Evolutionary conservation across 1,140 invertebrate genomes (phyloP), one percentile per base, ranked within the genome.

Genomic region (Danaus melanippus): DNA sequence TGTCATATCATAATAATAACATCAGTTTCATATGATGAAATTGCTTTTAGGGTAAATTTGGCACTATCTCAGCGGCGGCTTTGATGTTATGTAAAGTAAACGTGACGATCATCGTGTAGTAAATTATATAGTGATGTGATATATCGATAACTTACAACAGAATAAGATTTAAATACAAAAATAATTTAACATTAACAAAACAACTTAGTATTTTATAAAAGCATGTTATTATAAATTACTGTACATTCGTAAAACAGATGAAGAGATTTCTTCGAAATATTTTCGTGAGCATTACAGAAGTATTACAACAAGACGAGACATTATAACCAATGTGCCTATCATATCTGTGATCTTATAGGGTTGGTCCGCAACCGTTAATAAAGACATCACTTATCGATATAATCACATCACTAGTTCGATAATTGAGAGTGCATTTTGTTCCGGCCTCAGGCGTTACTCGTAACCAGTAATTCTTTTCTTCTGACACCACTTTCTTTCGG

Each of bases 61-160:
- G 68, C 58, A 61, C 63, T 61, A 70, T 55, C 51, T 56, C 57
- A 50, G 55, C 70, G 66, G 69, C 56, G 53, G 47, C 58, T 79
- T 79, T 82, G 70, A 82, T 73, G 68, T 77, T 66, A 64, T 66
- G 69, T 64, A 76, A 77, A 74, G 76, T 78, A 79, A 79, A 77
- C 77, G 66, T 73, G 64, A 73, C 69, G 66, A 66, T 68, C 66
- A 62, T 66, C 66, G 66, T 57, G 53, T 56, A 45, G 64, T 76
- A 79, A 76, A 42, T 12, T 9, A 12, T 32, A n/a, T 71, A 73
- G 69, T 60, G 74, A 56, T 60, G 60, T 11, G 53, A 46, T 43
- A 15, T 63, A 63, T 71, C 64, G 71, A 67, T 66, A 69, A 40
- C 21, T 32, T 32, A 32, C 21, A 32, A 7, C 5, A 32, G 7